phyloP scores from a whole-genome alignment of 2,797 vertebrate genomes.

The Pseudocheirus occidentalis region DNA sequence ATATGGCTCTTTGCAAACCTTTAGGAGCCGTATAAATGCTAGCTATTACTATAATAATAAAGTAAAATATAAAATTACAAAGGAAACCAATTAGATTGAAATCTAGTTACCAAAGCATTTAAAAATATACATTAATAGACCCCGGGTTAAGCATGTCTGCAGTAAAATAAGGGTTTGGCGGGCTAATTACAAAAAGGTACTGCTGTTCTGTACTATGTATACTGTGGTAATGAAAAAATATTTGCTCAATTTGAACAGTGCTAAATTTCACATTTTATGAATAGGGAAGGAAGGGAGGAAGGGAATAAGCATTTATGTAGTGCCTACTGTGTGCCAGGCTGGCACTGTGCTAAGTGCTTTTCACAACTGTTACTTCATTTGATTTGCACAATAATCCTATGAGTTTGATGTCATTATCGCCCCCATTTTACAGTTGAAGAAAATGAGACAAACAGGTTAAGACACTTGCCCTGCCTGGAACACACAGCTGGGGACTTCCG shows the following conservation, averaged over 20 bases:
- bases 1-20: not conserved
- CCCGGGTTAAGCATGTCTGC: not conserved
- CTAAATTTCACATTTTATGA: not conserved
- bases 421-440: not conserved
- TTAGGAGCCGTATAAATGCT: not conserved
- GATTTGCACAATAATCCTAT: not conserved
- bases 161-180: not conserved
- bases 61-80: not conserved
- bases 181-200: not conserved
- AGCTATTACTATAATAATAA: not conserved
- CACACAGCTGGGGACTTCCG: not conserved
- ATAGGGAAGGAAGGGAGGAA: not conserved
- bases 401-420: not conserved
- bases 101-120: not conserved
- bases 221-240: constrained; percentile 35
- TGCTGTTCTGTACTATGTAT: not conserved
- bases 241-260: not conserved
- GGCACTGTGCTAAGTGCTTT: not conserved
- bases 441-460: not conserved
- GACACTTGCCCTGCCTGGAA: not conserved
- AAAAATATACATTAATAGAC: not conserved
- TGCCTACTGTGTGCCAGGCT: not conserved
- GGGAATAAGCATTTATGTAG: not conserved
- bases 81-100: not conserved
- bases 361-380: not conserved